Evolutionary conservation across 1,140 invertebrate species (phyloP), one percentile per base, ranked within the genome.

Genomic region (Protaetia brevitarsis): DNA sequence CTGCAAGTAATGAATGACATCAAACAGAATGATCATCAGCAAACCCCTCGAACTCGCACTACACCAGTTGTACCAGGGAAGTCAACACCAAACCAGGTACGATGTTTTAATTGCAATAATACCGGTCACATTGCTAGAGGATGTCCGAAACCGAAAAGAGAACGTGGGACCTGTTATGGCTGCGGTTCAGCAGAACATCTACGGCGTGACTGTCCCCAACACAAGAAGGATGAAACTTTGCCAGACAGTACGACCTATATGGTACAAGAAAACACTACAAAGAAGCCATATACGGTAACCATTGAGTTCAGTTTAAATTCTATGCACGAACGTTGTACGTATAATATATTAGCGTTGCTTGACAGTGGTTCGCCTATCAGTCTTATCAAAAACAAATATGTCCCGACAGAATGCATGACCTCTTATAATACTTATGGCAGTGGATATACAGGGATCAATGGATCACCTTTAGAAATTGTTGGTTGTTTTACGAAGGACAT

Each of bases 1-100:
- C 26, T 68, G 16, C 10, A 41, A 4, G 28, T 57, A 10, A 66
- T 68, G 64, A 67, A 31, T 16, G 16, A 21, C 3, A 21, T 61
- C 6, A 31, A 28, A 0, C 8, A n/a, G 8, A 6, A 31, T 16
- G 19, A 21, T 4, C 6, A 27, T 28, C 3, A 3, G 4, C 8
- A n/a, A 2, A 10, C 7, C 19, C 16, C 6, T 10, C 1, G 2
- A 30, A 19, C 13, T 7, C 13, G 30, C 26, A 31, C 11, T 31
- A 11, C 11, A 2, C 26, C 2, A 26, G 57, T 7, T 2, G 57
- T 59, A 2, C 26, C 1, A 6, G n/a, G n/a, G n/a, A 28, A 29
- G 30, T 10, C 8, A 2, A 31, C 3, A 2, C 13, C 4, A 61
- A n/a, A 31, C 59, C 27, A 31, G 13, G 16, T 26, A 7, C 2